These are phyloP conservation scores for Drosophila merina DNA, from an alignment of 2,888 invertebrate species.

Conservation along the genomic window DNA sequence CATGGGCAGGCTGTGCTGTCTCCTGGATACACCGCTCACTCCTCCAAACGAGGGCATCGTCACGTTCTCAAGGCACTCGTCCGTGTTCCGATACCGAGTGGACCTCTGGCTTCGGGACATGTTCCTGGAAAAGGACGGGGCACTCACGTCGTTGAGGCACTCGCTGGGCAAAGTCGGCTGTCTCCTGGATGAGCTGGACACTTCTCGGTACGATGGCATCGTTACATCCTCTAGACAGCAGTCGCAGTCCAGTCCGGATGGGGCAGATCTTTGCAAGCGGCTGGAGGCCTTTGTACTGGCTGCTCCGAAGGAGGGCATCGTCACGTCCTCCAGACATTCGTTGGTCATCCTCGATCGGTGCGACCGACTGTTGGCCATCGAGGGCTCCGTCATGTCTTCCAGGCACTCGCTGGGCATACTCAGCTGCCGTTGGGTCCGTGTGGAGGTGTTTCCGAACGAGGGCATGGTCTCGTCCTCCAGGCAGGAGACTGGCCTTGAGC, in stretches of 20 bases:
- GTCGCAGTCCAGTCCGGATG: not conserved
- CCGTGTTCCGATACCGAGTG: not conserved
- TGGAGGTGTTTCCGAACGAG: not conserved
- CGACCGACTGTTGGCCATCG: constrained; percentile 1
- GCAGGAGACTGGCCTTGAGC: not conserved
- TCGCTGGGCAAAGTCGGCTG: constrained; percentile 14
- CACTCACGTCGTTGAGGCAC: constrained; percentile 14
- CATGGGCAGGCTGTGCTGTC: constrained; percentile 6
- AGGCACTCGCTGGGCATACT: constrained; percentile 8
- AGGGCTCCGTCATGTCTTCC: constrained; percentile 11
- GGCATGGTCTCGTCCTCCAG: constrained; percentile 22
- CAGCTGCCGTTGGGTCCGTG: not conserved
- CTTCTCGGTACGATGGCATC: constrained; percentile 15
- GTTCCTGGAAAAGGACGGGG: not conserved
- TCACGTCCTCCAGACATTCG: constrained; percentile 11
- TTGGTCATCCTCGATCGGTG: not conserved
- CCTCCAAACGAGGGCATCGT: constrained; percentile 12
- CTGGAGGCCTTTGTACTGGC: not conserved
- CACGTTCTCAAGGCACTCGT: constrained; percentile 7
- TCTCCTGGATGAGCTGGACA: not conserved
- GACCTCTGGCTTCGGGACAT: not conserved
- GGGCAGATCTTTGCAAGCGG: not conserved
- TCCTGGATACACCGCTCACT: not conserved
- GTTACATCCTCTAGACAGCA: constrained; percentile 26
- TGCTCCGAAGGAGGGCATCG: constrained; percentile 14